Evolutionary conservation across 2,888 invertebrate species (phyloP).

Genomic region (Cactoblastis cactorum): DNA sequence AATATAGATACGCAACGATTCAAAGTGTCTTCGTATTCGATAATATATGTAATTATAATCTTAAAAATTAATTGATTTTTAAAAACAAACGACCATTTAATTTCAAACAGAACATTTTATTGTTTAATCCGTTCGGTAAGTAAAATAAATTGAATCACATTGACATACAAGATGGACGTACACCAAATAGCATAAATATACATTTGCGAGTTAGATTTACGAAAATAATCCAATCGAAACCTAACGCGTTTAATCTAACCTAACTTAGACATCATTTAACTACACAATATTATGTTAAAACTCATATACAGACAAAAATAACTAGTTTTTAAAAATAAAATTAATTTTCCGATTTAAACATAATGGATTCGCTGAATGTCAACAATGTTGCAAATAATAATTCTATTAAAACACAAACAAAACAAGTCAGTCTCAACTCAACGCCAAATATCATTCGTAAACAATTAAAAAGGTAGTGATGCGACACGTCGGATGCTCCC

Average conservation of each 20-base stretch:
- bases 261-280: conserved; percentile 69
- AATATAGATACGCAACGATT: no score
- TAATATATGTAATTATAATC: no score
- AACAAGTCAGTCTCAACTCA: conserved; percentile 80
- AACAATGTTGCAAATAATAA: conserved; percentile 70
- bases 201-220: conserved; percentile 68
- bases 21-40: no score
- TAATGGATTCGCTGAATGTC: conserved; percentile 29
- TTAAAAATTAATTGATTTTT: no score
- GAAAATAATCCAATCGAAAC: conserved; percentile 59
- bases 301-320: conserved; percentile 78
- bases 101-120: conserved; percentile 80
- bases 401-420: conserved; percentile 71
- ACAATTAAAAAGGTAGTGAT: conserved; percentile 45
- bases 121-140: conserved; percentile 77
- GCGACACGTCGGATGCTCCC: conserved; percentile 4
- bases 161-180: conserved; percentile 78
- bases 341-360: conserved; percentile 49
- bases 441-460: conserved; percentile 63
- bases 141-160: conserved; percentile 74
- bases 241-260: conserved; percentile 59
- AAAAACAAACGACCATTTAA: conserved; percentile 54
- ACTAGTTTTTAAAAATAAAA: conserved; percentile 57
- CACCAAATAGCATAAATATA: conserved; percentile 74
- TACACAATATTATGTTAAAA: conserved; percentile 67